Evolutionary conservation across 1,140 invertebrate genomes (phyloP).

Genomic region (Eumeta japonica): DNA sequence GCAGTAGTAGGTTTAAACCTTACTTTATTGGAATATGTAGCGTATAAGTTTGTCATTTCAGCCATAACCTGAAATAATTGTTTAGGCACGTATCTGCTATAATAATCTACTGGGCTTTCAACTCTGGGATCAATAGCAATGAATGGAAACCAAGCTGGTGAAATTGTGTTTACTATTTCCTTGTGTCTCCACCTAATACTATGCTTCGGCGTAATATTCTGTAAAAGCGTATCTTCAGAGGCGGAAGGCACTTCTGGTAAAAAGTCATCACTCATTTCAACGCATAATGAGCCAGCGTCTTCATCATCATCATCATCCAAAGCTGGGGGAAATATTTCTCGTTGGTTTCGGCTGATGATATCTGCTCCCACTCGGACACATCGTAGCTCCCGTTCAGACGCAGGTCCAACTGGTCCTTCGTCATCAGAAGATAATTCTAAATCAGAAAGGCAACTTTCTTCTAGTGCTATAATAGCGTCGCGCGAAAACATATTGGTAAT

Average conservation of each 20-base stretch:
- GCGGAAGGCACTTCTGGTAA: conserved; percentile 12
- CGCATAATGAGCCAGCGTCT: conserved; percentile 12
- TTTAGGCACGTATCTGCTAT: no score
- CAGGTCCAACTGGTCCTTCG: conserved; percentile 12
- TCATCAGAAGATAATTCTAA: conserved; percentile 18
- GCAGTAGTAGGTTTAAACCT: no score
- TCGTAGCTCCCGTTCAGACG: conserved; percentile 14
- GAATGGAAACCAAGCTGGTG: no score
- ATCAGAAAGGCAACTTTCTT: conserved; percentile 12
- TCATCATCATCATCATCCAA: conserved; percentile 21
- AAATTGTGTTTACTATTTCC: no score
- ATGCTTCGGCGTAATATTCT: conserved; percentile 19
- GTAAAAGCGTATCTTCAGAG: conserved; percentile 17
- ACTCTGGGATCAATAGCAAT: no score
- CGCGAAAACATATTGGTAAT: no score
- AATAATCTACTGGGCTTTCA: no score
- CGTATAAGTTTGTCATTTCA: no score
- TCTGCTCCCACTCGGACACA: conserved; percentile 20
- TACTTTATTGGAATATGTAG: no score
- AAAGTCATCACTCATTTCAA: conserved; percentile 18
- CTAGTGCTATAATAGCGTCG: conserved; percentile 12
- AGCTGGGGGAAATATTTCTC: conserved; percentile 15
- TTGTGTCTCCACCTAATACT: conserved; percentile 18
- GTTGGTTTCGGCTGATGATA: conserved; percentile 31
- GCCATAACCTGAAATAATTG: no score